Percentiles rank a stretch among this genome's conserved stretches.
Conservation (phyloP, 2,888 invertebrate genomes). For the Biston stratarius region DNA sequence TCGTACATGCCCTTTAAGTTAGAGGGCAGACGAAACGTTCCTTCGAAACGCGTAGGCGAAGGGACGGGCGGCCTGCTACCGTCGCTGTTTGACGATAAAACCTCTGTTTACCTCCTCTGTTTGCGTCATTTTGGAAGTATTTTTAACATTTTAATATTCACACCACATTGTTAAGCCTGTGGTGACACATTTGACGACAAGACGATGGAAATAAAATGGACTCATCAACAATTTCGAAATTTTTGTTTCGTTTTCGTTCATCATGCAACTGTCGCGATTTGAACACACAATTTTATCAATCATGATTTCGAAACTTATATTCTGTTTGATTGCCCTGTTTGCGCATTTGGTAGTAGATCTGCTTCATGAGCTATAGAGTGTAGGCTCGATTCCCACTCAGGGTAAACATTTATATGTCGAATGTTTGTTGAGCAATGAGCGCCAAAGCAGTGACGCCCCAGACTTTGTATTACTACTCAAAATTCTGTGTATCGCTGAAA, state of each 20-base stretch:
- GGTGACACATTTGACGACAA: conserved; percentile 31
- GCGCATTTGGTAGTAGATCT: no score
- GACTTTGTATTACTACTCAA: no score
- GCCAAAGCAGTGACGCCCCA: no score
- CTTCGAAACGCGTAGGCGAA: conserved; percentile 43
- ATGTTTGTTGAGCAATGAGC: no score
- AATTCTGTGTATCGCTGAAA: no score
- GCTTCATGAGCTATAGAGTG: no score
- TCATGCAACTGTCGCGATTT: no score
- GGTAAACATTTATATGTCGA: no score
- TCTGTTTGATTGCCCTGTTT: neutral
- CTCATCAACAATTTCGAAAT: conserved; percentile 20
- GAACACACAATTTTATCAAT: conserved; percentile 1
- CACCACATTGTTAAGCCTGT: conserved; percentile 11
- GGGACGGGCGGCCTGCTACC: conserved; percentile 43
- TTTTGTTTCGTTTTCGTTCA: no score
- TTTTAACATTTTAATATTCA: conserved; percentile 34
- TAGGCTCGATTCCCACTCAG: no score
- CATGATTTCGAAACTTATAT: conserved; percentile 21
- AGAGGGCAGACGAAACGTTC: conserved; percentile 52
- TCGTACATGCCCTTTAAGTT: conserved; percentile 47
- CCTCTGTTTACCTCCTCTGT: conserved; percentile 56
- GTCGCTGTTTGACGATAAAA: conserved; percentile 54
- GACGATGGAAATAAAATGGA: conserved; percentile 28
- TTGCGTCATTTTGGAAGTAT: conserved; percentile 51